A percentile compares a stretch with the other conserved stretches of the same genome.
These are phyloP conservation scores for Willowsia nigromaculata DNA, from an alignment of 2,888 invertebrate genomes.

Conservation along the genomic window DNA sequence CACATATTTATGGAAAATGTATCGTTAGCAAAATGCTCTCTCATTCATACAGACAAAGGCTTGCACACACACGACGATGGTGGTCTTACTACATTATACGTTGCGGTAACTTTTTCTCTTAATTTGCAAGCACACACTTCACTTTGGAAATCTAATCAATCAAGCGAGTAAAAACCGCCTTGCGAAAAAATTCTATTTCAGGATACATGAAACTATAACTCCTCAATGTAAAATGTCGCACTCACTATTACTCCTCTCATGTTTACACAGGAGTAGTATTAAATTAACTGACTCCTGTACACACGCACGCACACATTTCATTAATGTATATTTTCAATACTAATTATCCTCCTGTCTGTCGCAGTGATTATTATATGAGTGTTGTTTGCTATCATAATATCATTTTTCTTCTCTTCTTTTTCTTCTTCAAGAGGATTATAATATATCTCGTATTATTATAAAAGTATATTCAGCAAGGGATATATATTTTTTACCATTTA, in stretches of 20 bases:
- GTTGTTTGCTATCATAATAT: not conserved
- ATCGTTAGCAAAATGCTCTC: not conserved
- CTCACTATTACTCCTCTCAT: not conserved
- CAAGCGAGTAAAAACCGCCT: not conserved
- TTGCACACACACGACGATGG: too few species aligned
- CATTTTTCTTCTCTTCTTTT: not conserved
- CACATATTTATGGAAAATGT: not conserved
- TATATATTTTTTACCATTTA: not conserved
- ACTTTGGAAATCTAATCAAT: constrained; percentile 15
- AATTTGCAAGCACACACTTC: not conserved
- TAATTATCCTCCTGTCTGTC: constrained; percentile 13
- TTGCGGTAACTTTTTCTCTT: not conserved
- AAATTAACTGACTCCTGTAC: not conserved
- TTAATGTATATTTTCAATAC: constrained; percentile 20
- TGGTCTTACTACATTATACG: too few species aligned
- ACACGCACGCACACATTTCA: not conserved
- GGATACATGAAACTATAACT: not conserved
- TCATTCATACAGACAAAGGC: not conserved
- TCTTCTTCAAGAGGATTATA: not conserved
- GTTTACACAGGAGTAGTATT: not conserved
- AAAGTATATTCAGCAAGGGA: not conserved
- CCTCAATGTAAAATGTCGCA: not conserved
- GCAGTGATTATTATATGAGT: not conserved
- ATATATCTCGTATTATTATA: not conserved
- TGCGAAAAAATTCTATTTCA: not conserved